Conservation (phyloP, 2,797 vertebrate species). For the Chelidonichthys spinosus region DNA sequence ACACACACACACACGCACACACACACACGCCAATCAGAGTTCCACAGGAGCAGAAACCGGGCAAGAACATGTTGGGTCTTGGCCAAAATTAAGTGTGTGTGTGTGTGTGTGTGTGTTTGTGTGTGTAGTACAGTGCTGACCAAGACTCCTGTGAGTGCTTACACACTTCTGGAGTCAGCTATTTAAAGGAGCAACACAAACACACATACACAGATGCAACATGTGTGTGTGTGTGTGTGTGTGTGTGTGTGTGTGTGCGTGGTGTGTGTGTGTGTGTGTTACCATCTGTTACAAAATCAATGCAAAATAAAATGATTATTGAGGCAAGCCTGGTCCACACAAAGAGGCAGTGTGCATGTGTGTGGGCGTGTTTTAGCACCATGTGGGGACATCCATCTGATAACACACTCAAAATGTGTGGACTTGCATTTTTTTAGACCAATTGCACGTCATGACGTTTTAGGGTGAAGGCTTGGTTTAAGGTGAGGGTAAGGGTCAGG, state of each 20-base stretch:
- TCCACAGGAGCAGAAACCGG: constrained; percentile 34
- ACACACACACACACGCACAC: not conserved
- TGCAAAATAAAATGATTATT: constrained; percentile 54
- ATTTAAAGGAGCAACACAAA: constrained; percentile 39
- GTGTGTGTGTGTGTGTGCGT: constrained; percentile 11
- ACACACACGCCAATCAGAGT: not conserved
- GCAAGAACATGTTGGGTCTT: constrained; percentile 30
- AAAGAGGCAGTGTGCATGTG: constrained; percentile 9
- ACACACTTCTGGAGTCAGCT: constrained; percentile 50
- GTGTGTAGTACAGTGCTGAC: constrained; percentile 34
- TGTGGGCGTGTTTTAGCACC: constrained; percentile 2
- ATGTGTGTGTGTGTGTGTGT: constrained; percentile 1
- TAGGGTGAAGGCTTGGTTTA: too few relatives aligned
- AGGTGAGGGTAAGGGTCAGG: too few relatives aligned
- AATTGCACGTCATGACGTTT: too few relatives aligned
- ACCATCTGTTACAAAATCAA: constrained; percentile 56
- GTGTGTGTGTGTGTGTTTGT: not conserved
- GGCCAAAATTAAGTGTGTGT: constrained; percentile 16
- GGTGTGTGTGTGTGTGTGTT: constrained; percentile 32
- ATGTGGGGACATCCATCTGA: too few relatives aligned
- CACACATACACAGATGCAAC: not conserved
- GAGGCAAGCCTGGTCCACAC: not conserved
- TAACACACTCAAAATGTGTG: too few relatives aligned
- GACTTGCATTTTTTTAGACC: too few relatives aligned
- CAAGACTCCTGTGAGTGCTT: constrained; percentile 27